Evolutionary conservation across 2,797 vertebrate species (phyloP).

Genomic region (Molossus alvarezi): DNA sequence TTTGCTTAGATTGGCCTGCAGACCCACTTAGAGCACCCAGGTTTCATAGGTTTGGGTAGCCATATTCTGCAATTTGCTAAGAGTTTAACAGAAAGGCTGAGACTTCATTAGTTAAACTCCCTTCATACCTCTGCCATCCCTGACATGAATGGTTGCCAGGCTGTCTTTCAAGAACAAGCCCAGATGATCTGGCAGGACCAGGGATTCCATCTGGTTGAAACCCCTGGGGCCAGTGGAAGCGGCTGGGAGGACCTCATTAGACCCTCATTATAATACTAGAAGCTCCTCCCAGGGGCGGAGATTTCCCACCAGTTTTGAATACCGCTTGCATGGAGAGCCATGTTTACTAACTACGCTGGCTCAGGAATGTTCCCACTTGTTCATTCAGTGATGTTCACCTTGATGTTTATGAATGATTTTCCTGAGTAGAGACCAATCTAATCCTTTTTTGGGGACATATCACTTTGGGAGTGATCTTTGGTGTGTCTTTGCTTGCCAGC

Average conservation of each 20-base stretch:
- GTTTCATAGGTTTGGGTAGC: not conserved
- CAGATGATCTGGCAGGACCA: not conserved
- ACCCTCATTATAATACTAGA: not conserved
- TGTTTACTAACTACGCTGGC: not conserved
- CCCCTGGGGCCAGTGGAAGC: not conserved
- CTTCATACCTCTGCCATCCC: not conserved
- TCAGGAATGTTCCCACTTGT: not conserved
- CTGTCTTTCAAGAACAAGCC: not conserved
- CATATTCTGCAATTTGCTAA: not conserved
- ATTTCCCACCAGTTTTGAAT: not conserved
- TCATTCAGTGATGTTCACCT: not conserved
- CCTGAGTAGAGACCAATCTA: not conserved
- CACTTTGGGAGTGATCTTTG: not conserved
- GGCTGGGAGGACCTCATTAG: not conserved
- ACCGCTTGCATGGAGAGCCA: not conserved
- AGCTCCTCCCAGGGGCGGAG: not conserved
- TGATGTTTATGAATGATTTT: not conserved
- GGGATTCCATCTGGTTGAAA: not conserved
- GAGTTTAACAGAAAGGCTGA: not conserved
- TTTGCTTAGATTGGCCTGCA: not conserved
- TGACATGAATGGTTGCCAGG: not conserved
- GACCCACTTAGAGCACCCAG: not conserved
- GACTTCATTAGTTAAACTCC: not conserved
- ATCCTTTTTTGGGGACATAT: not conserved
- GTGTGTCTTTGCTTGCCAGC: not conserved